A percentile compares a stretch with the other conserved stretches of the same genome.
Conservation (phyloP, 2,888 invertebrate species). For the Andrena chrysosceles region DNA sequence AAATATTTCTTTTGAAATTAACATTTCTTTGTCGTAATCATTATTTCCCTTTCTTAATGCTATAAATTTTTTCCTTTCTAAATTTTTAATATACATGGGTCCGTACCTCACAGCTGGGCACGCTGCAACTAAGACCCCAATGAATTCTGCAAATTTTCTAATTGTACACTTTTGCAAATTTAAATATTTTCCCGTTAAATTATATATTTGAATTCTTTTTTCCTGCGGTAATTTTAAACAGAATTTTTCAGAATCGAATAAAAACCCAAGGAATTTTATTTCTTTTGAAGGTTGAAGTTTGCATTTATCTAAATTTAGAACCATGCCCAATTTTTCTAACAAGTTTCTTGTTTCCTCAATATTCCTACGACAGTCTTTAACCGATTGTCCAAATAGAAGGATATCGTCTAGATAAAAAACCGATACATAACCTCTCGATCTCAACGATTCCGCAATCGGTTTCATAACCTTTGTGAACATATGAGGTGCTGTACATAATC, state of each 20-base stretch:
- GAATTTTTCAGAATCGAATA: slow-evolving; percentile 6
- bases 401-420: slow-evolving; percentile 5
- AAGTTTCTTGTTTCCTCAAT: neutral
- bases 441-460: slow-evolving; percentile 5
- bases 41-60: neutral
- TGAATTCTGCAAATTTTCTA: slow-evolving; percentile 10
- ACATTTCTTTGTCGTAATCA: neutral
- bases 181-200: neutral
- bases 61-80: slow-evolving; percentile 3
- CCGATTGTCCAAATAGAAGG: slow-evolving; percentile 4
- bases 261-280: slow-evolving; percentile 4
- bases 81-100: neutral
- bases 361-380: slow-evolving; percentile 4
- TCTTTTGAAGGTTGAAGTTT: slow-evolving; percentile 5
- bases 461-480: slow-evolving; percentile 8
- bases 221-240: neutral
- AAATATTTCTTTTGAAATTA: slow-evolving; percentile 6
- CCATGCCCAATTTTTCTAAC: slow-evolving; percentile 10
- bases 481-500: slow-evolving; percentile 9
- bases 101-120: slow-evolving; percentile 1
- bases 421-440: slow-evolving; percentile 6
- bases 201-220: slow-evolving; percentile 10
- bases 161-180: neutral
- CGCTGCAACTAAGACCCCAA: slow-evolving; percentile 12
- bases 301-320: slow-evolving; percentile 5